phyloP scores from a whole-genome alignment of 2,888 invertebrate species.

The Anticlea derivata region DNA sequence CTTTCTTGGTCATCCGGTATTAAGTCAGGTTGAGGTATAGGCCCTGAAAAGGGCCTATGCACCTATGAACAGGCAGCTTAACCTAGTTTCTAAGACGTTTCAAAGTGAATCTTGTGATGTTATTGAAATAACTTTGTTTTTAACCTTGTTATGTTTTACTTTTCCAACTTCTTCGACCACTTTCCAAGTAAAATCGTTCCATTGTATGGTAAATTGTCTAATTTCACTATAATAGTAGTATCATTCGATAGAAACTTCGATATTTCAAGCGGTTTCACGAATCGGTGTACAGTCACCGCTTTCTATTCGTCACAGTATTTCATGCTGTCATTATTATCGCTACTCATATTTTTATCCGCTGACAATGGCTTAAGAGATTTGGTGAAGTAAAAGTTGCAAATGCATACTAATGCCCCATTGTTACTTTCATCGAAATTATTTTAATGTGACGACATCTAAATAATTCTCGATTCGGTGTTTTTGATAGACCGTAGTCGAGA shows the following conservation, averaged over 20 bases:
- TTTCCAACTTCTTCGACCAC: neutral
- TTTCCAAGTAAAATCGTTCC: constrained; percentile 27
- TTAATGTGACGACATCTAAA: constrained; percentile 50
- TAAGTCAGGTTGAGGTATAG: too few species aligned
- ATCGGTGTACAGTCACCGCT: constrained; percentile 46
- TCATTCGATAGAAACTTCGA: constrained; percentile 30
- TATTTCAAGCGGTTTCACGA: constrained; percentile 43
- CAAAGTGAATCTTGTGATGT: too few species aligned
- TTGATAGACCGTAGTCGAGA: constrained; percentile 39
- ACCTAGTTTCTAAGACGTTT: too few species aligned
- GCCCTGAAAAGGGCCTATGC: too few species aligned
- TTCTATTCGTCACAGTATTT: constrained; percentile 61
- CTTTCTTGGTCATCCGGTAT: too few species aligned
- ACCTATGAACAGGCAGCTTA: too few species aligned
- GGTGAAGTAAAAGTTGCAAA: constrained; percentile 66
- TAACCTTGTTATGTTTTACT: neutral
- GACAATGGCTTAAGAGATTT: constrained; percentile 57
- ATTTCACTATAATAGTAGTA: constrained; percentile 33
- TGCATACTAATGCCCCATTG: constrained; percentile 67
- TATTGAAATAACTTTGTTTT: too few species aligned
- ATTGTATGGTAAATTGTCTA: constrained; percentile 30
- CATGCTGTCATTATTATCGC: constrained; percentile 54
- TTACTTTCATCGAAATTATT: constrained; percentile 58
- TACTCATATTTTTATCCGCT: constrained; percentile 48
- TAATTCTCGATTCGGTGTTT: constrained; percentile 46